Conservation (phyloP, 2,888 invertebrate species). For the Erebia epiphron region DNA sequence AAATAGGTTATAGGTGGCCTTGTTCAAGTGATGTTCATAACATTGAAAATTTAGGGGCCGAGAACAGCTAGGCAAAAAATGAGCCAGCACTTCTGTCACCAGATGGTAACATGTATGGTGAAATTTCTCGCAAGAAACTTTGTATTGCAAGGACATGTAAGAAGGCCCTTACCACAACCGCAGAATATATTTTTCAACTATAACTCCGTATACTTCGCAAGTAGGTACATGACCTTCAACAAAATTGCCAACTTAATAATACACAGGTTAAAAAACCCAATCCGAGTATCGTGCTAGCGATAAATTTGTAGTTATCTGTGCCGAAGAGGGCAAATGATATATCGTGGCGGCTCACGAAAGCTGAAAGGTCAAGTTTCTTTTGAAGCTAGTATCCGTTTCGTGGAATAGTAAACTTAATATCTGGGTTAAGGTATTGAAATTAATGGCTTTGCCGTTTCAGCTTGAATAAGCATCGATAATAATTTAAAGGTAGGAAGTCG, state of each 20-base stretch:
- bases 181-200: too few species aligned
- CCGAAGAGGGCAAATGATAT: constrained; percentile 52
- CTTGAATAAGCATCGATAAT: constrained; percentile 15
- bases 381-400: constrained; percentile 32
- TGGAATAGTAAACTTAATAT: constrained; percentile 33
- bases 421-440: constrained; percentile 25
- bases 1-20: too few species aligned
- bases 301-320: constrained; percentile 41
- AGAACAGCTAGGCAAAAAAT: too few species aligned
- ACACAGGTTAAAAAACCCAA: constrained; percentile 20
- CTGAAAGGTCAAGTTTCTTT: constrained; percentile 60
- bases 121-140: too few species aligned
- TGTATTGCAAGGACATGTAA: too few species aligned
- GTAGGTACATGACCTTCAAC: constrained; percentile 11
- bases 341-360: constrained; percentile 59
- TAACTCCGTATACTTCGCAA: not conserved
- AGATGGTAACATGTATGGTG: too few species aligned
- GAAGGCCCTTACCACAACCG: too few species aligned
- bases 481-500: not conserved
- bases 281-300: constrained; percentile 33
- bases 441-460: constrained; percentile 21
- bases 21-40: too few species aligned
- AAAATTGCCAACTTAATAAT: constrained; percentile 4
- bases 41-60: too few species aligned
- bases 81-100: too few species aligned